These are phyloP conservation scores for Parasteatoda lunata DNA, from an alignment of 2,888 invertebrate genomes.

Conservation along the genomic window DNA sequence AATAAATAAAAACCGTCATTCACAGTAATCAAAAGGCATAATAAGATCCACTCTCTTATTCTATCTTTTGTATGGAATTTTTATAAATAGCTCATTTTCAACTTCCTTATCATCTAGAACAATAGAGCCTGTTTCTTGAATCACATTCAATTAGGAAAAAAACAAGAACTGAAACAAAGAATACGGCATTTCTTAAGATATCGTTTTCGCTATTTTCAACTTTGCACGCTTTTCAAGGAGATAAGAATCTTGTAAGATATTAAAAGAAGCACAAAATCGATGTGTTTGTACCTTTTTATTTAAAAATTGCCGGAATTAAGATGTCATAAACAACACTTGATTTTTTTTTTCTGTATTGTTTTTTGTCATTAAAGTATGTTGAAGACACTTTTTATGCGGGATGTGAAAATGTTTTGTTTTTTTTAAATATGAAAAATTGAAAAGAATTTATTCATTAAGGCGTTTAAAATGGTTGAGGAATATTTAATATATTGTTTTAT, in stretches of 20 bases:
- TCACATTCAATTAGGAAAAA: not conserved
- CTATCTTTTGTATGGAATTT: conserved; percentile 31
- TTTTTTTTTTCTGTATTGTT: no score
- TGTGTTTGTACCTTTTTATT: no score
- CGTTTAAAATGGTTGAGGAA: no score
- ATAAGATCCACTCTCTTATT: conserved; percentile 13
- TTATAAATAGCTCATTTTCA: conserved; percentile 43
- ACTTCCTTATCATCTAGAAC: conserved; percentile 43
- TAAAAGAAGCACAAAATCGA: no score
- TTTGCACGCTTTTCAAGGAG: not conserved
- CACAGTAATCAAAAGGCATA: conserved; percentile 5
- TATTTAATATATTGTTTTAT: no score
- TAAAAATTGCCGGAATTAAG: no score
- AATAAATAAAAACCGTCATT: not conserved
- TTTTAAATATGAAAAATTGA: no score
- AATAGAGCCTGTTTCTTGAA: conserved; percentile 7
- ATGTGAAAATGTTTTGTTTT: no score
- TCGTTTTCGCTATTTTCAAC: conserved; percentile 10
- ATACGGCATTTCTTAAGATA: not conserved
- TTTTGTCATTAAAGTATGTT: no score
- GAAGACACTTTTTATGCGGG: no score
- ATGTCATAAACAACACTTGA: no score
- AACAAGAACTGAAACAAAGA: not conserved
- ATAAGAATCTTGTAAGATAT: not conserved
- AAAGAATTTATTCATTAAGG: no score